Evolutionary conservation across 2,888 invertebrate species (phyloP).

Genomic region (Lobophora halterata): DNA sequence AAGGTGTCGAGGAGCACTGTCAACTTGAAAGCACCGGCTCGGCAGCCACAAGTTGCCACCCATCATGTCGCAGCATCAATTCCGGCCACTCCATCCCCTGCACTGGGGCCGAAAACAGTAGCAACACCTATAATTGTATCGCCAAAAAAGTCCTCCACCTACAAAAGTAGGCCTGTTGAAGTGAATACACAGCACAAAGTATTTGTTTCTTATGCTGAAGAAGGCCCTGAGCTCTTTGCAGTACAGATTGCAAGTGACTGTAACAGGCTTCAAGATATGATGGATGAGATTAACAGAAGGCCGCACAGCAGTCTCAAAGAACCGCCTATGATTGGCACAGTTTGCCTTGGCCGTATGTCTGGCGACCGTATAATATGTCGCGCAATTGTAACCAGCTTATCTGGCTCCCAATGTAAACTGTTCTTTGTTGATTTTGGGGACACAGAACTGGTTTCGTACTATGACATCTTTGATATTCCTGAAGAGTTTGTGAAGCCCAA

Average conservation of each 20-base stretch:
- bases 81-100: slow-evolving; percentile 6
- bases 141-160: slow-evolving; percentile 72
- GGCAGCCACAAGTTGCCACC: slow-evolving; percentile 55
- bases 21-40: slow-evolving; percentile 56
- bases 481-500: slow-evolving; percentile 85
- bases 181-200: slow-evolving; percentile 82
- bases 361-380: slow-evolving; percentile 86
- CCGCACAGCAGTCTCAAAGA: slow-evolving; percentile 82
- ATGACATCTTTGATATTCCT: slow-evolving; percentile 88
- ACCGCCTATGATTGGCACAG: slow-evolving; percentile 87
- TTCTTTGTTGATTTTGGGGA: slow-evolving; percentile 92
- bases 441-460: slow-evolving; percentile 85
- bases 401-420: slow-evolving; percentile 86
- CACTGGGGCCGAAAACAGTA: slow-evolving; percentile 18
- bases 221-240: slow-evolving; percentile 89
- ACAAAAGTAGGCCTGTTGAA: slow-evolving; percentile 74
- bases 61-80: background rate
- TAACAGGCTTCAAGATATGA: slow-evolving; percentile 83
- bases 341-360: slow-evolving; percentile 87
- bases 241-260: slow-evolving; percentile 85
- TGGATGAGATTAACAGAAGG: slow-evolving; percentile 85
- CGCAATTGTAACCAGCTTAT: slow-evolving; percentile 87
- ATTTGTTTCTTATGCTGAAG: slow-evolving; percentile 88
- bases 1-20: slow-evolving; percentile 59
- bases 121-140: slow-evolving; percentile 51